Conservation (phyloP, 2,113 vertebrate genomes). For the Pheucticus melanocephalus region DNA sequence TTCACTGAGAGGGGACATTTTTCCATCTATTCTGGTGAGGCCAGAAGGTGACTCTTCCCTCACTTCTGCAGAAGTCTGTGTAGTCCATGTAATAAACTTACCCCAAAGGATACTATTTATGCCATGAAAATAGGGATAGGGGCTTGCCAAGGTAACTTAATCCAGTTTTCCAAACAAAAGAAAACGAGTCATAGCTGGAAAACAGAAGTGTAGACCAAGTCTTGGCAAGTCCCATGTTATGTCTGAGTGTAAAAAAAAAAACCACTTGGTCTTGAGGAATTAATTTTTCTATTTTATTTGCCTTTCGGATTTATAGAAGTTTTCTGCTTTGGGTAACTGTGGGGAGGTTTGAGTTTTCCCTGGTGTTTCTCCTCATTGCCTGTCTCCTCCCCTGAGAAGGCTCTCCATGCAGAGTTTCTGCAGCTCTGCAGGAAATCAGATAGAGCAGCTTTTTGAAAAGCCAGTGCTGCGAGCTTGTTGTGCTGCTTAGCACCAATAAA, state of each 20-base stretch:
- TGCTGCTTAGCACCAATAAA: constrained; percentile 17
- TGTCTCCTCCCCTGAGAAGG: not conserved
- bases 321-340: not conserved
- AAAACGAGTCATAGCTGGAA: not conserved
- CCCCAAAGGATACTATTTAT: not conserved
- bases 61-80: not conserved
- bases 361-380: not conserved
- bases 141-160: not conserved
- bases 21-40: not conserved
- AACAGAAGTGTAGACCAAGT: not conserved
- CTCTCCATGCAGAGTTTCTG: not conserved
- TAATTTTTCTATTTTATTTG: not conserved
- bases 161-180: constrained; percentile 1
- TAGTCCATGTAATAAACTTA: not conserved
- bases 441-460: constrained; percentile 1
- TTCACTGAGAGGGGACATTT: not conserved
- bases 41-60: not conserved
- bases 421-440: constrained; percentile 44
- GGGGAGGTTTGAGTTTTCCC: not conserved
- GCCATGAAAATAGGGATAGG: not conserved
- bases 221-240: not conserved
- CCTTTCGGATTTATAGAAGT: not conserved
- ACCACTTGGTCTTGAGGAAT: not conserved
- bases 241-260: not conserved
- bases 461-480: not conserved